These are phyloP conservation scores for Cataglyphis cursor DNA, from an alignment of 2,888 invertebrate species.

Conservation along the genomic window DNA sequence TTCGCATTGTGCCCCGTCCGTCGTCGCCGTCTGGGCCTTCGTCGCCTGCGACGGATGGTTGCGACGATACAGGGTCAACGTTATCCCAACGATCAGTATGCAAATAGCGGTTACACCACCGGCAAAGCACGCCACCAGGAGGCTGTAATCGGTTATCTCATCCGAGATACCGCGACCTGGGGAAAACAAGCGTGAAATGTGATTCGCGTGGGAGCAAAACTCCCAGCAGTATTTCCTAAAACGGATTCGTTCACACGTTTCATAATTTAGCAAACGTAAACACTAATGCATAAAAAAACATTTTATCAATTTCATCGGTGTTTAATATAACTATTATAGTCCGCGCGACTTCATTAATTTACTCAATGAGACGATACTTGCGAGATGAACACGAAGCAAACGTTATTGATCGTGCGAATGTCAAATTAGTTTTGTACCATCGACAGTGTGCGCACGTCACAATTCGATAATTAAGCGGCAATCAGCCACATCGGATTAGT, in stretches of 20 bases:
- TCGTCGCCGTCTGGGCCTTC: conserved; percentile 69
- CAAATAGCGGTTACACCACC: conserved; percentile 83
- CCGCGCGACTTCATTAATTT: background rate
- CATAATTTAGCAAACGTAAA: conserved; percentile 13
- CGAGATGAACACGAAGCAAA: conserved; percentile 14
- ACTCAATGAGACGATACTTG: conserved; percentile 26
- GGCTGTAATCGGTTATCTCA: conserved; percentile 81
- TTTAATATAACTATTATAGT: background rate
- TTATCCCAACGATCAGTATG: conserved; percentile 82
- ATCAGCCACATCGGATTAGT: conserved; percentile 50
- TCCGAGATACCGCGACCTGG: conserved; percentile 82
- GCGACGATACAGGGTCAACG: conserved; percentile 82
- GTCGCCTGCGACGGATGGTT: conserved; percentile 75
- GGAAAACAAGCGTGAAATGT: conserved; percentile 55
- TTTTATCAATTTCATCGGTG: background rate
- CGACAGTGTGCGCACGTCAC: conserved; percentile 45
- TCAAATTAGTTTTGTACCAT: conserved; percentile 47
- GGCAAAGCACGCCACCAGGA: conserved; percentile 83
- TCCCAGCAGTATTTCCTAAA: background rate
- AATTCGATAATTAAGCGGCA: conserved; percentile 53
- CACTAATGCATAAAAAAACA: background rate
- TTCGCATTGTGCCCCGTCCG: conserved; percentile 62
- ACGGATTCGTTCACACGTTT: background rate
- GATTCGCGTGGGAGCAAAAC: conserved; percentile 39
- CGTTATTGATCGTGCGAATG: conserved; percentile 32